Conservation (phyloP, 2,888 invertebrate species). For the Aspidiotus destructor region DNA sequence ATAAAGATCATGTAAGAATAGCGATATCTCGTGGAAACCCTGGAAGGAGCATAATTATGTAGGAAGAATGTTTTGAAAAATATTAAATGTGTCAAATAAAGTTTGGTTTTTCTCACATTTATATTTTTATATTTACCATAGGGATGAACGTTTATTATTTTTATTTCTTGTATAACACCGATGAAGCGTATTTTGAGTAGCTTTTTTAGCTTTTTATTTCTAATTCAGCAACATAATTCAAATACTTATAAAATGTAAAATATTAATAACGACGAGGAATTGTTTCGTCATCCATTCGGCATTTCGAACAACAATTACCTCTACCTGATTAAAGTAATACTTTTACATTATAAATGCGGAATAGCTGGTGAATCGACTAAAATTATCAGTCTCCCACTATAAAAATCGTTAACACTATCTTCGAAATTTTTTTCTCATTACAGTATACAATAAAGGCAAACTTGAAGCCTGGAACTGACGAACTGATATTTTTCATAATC, state of each 20-base stretch:
- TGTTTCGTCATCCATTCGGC: neutral
- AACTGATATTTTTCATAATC: constrained; percentile 2
- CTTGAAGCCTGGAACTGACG: constrained; percentile 3
- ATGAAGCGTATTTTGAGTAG: neutral
- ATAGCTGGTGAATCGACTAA: neutral
- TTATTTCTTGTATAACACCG: neutral
- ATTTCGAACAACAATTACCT: neutral
- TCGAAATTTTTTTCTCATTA: neutral
- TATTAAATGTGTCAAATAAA: neutral
- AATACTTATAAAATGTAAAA: neutral
- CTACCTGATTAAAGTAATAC: neutral
- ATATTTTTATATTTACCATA: neutral
- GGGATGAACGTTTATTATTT: neutral
- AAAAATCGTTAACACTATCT: neutral
- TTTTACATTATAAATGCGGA: neutral
- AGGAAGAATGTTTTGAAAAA: neutral
- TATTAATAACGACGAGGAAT: no score
- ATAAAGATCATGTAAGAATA: neutral
- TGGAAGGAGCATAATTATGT: neutral
- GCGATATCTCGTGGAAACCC: neutral
- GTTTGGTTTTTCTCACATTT: neutral
- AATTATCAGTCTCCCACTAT: neutral
- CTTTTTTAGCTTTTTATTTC: constrained; percentile 1
- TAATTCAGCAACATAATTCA: neutral
- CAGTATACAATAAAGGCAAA: constrained; percentile 2